phyloP scores from a whole-genome alignment of 1,140 invertebrate species.

The Drosophila bipectinata region DNA sequence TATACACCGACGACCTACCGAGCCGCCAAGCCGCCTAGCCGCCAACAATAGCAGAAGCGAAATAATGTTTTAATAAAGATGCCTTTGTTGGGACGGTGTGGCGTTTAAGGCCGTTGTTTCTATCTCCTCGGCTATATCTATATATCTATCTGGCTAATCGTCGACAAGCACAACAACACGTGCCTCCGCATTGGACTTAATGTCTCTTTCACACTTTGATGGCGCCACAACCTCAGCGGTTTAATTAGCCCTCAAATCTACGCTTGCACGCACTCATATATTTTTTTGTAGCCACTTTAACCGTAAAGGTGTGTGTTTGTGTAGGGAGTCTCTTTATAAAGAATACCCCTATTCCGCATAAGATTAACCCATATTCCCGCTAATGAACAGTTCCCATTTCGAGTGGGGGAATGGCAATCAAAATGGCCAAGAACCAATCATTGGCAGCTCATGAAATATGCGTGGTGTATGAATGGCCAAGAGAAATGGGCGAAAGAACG shows the following conservation, averaged over 20 bases:
- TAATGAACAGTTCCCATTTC: slow-evolving; percentile 66
- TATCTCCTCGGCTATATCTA: slow-evolving; percentile 8
- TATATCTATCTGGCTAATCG: slow-evolving; percentile 55
- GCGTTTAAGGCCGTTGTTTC: slow-evolving; percentile 59
- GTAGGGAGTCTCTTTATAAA: background rate
- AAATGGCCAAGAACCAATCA: slow-evolving; percentile 2
- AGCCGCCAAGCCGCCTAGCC: background rate
- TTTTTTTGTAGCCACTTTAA: background rate
- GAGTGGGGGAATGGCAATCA: slow-evolving; percentile 18
- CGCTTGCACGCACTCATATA: slow-evolving; percentile 30
- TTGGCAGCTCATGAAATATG: slow-evolving; percentile 53
- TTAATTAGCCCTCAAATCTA: slow-evolving; percentile 59
- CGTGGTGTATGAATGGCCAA: slow-evolving; percentile 44
- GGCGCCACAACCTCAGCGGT: slow-evolving; percentile 50
- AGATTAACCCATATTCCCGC: slow-evolving; percentile 69
- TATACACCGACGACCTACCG: slow-evolving; percentile 35
- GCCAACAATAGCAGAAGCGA: slow-evolving; percentile 53
- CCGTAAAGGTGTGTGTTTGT: slow-evolving; percentile 9
- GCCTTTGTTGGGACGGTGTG: slow-evolving; percentile 39
- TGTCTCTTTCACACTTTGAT: slow-evolving; percentile 48
- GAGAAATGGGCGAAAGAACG: slow-evolving; percentile 30
- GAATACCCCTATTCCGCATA: slow-evolving; percentile 36
- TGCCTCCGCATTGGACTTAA: slow-evolving; percentile 36
- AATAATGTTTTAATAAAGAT: slow-evolving; percentile 78
- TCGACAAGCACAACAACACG: slow-evolving; percentile 55